Percentiles rank a stretch among this genome's conserved stretches.
Evolutionary conservation across 2,888 invertebrate genomes (phyloP).

Genomic region (Willowsia nigromaculata): DNA sequence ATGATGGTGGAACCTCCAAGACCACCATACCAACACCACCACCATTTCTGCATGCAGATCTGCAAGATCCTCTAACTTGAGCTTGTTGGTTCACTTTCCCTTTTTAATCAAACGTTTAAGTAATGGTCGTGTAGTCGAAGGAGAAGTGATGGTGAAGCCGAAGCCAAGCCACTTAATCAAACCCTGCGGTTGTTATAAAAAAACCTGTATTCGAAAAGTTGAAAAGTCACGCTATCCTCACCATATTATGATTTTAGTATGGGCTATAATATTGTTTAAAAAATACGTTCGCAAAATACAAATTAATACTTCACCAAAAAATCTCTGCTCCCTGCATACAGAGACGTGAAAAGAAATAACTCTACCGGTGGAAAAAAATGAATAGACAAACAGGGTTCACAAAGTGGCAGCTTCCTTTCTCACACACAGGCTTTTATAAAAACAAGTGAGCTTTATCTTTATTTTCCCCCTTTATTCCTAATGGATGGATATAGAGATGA

Average conservation of each 20-base stretch:
- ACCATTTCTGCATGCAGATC: not conserved
- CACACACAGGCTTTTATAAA: not conserved
- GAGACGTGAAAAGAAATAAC: not conserved
- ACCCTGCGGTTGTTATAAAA: conserved; percentile 47
- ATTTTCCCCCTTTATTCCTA: not conserved
- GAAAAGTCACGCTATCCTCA: conserved; percentile 33
- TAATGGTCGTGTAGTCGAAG: not conserved
- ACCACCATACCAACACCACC: not conserved
- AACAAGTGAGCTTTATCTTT: not conserved
- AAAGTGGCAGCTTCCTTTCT: not conserved
- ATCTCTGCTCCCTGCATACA: too few species aligned
- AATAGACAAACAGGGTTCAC: not conserved
- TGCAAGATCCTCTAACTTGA: too few species aligned
- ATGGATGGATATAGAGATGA: not conserved
- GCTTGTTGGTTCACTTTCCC: conserved; percentile 64
- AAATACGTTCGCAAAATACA: not conserved
- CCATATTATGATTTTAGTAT: not conserved
- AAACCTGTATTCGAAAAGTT: conserved; percentile 60
- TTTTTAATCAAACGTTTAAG: conserved; percentile 53
- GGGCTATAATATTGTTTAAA: not conserved
- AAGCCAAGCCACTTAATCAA: conserved; percentile 62
- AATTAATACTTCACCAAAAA: not conserved
- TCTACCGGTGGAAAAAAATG: not conserved
- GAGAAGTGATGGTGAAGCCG: not conserved
- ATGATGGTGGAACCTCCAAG: not conserved